phyloP scores from a whole-genome alignment of 1,140 invertebrate species.

The Drosophila melanica region DNA sequence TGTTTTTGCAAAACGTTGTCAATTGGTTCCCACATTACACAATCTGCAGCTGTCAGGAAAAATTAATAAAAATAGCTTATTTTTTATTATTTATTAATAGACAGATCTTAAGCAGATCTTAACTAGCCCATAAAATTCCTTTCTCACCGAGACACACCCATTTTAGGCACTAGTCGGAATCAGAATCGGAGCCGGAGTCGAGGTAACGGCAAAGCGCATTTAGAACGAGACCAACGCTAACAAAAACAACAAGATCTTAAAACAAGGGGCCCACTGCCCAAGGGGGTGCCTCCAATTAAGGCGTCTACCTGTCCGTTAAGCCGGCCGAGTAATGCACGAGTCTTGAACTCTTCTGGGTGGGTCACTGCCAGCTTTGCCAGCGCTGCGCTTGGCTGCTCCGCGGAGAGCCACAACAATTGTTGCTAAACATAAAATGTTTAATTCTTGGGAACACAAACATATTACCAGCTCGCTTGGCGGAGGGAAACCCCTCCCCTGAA shows the following conservation, averaged over 20 bases:
- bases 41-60: constrained; percentile 12
- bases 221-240: constrained; percentile 10
- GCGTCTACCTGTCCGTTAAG: constrained; percentile 69
- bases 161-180: constrained; percentile 1
- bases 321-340: constrained; percentile 55
- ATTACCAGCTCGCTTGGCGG: constrained; percentile 6
- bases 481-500: not conserved
- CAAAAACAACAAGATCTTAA: not conserved
- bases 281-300: constrained; percentile 36
- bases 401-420: constrained; percentile 31
- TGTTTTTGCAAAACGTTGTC: constrained; percentile 32
- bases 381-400: constrained; percentile 58
- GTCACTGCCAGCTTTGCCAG: constrained; percentile 52
- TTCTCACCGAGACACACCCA: constrained; percentile 39
- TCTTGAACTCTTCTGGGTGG: constrained; percentile 67
- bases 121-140: constrained; percentile 28
- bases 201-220: constrained; percentile 39
- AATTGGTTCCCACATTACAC: constrained; percentile 30
- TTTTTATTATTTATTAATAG: constrained; percentile 13
- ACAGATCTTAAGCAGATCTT: constrained; percentile 11
- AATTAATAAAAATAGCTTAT: constrained; percentile 10
- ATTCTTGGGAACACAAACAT: constrained; percentile 70
- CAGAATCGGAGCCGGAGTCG: not conserved
- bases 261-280: constrained; percentile 18
- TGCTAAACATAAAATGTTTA: constrained; percentile 63